Evolutionary conservation across 2,888 invertebrate genomes (phyloP), one percentile per base, ranked within the genome.

Genomic region (Anorthoa munda): DNA sequence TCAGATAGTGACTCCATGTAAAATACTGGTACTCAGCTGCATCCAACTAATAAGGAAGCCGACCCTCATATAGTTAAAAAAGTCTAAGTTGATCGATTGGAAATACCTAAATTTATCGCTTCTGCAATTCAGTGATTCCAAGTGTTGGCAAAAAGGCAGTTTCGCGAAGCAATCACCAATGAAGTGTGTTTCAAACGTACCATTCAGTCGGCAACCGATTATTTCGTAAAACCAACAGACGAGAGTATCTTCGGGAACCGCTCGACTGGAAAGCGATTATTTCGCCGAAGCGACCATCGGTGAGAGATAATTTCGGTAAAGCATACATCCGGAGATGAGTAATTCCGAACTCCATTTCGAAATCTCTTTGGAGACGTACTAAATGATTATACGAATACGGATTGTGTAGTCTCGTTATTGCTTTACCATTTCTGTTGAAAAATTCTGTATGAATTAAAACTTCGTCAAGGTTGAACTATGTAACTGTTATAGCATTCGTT

Each of bases 251-350:
- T 46, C 31, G 15, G 31, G 5, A 45, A 17, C 50, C 23, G 45
- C 50, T 77, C 48, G 45, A 26, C 48, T 69, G 60, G 18, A 55
- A 75, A 75, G 60, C 45, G 77, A 77, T 77, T 68, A 75, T 45
- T 55, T 60, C 39, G 26, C 26, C 53, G 21, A 77, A 26, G 15
- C 60, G 31, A 31, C 17, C 53, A 60, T 53, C 48, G 39, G 48
- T 45, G 13, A 60, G 18, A 48, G 48, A 69, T 69, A 55, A 77
- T 69, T 55, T 75, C 60, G 21, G 48, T 60, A 68, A 61, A 55
- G 70, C 70, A 69, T 50, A 69, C 68, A 61, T 60, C 53, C 59
- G 48, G 26, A 55, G 39, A 39, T 21, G 21, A 51, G 23, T 31
- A 23, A 26, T 53, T 48, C 18, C 7, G 23, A 48, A 60, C 53